Evolutionary conservation across 2,113 vertebrate species (phyloP), one percentile per base, ranked within the genome.

Genomic region (Copsychus sechellarum): DNA sequence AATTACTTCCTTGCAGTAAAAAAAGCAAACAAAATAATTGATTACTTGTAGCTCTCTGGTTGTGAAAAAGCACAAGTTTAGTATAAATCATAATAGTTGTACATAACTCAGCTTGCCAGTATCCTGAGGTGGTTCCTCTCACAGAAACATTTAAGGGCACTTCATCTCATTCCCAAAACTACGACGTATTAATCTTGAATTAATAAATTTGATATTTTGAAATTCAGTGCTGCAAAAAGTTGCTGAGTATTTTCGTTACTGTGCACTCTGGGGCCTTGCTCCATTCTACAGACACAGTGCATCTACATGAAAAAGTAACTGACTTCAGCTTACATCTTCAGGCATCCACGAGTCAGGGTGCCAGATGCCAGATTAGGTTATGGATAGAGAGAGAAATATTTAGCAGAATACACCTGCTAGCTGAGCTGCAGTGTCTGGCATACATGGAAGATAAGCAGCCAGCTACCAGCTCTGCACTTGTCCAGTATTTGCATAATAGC

Each of bases 331-430:
- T 61, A 65, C 14, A 53, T 58, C 45, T 54, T 50, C 42, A 66
- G 62, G 50, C 10, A 81, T 18, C 19, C 28, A n/a, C 0, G 0
- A 80, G 25, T 21, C 50, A 86, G 54, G 12, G 8, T 3, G 3
- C 14, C 74, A 65, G 76, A 50, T 9, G 13, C 18, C 47, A 66
- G 45, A 47, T 5, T 25, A 61, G 42, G 21, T 50, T 83, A 54
- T 0, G 1, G 24, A 23, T 5, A 76, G 40, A 26, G 8, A 91
- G 18, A 60, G 15, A 48, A 70, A 43, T 34, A 51, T 58, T 43
- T 36, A 60, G 45, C 36, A 89, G 66, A 76, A 57, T 25, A 21
- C 26, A 12, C 17, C 40, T 56, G 11, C 36, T 61, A 50, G 22
- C 56, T 83, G 43, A 93, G 34, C 56, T 81, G 34, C 16, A 51